phyloP scores from a whole-genome alignment of 2,888 invertebrate genomes.

The Blastobasis lacticolella region DNA sequence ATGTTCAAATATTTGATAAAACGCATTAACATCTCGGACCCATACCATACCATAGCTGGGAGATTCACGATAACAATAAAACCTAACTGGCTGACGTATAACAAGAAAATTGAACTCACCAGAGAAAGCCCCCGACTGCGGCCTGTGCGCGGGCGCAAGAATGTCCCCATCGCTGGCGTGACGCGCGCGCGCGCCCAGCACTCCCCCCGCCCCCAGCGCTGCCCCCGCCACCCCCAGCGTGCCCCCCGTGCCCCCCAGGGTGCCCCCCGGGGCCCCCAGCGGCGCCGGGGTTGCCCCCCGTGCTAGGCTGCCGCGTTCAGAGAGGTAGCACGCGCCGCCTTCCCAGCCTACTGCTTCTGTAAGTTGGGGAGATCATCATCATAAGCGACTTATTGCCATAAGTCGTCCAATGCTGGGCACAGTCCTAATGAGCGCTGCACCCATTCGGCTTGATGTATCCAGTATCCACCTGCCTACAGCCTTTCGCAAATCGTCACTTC shows the following conservation, averaged over 20 bases:
- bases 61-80: too few relatives aligned
- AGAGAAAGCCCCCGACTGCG: slow-evolving; percentile 62
- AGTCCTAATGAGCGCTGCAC: too few relatives aligned
- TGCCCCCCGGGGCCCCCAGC: slow-evolving; percentile 31
- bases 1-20: too few relatives aligned
- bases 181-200: slow-evolving; percentile 28
- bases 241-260: slow-evolving; percentile 6
- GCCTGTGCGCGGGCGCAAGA: slow-evolving; percentile 47
- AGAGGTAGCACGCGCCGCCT: slow-evolving; percentile 43
- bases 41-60: too few relatives aligned
- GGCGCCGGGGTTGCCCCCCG: slow-evolving; percentile 7
- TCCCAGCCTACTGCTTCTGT: slow-evolving; percentile 55
- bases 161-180: slow-evolving; percentile 63
- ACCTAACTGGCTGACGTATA: too few relatives aligned
- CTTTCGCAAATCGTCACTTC: too few relatives aligned
- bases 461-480: too few relatives aligned
- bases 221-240: slow-evolving; percentile 10
- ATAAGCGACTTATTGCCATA: too few relatives aligned
- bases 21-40: too few relatives aligned
- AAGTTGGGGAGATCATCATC: neutral
- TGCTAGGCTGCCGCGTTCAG: slow-evolving; percentile 15
- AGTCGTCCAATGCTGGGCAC: too few relatives aligned
- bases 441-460: too few relatives aligned
- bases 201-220: slow-evolving; percentile 9
- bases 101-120: slow-evolving; percentile 28